Conservation (phyloP, 2,888 invertebrate species). For the Pristionchus entomophagus region DNA sequence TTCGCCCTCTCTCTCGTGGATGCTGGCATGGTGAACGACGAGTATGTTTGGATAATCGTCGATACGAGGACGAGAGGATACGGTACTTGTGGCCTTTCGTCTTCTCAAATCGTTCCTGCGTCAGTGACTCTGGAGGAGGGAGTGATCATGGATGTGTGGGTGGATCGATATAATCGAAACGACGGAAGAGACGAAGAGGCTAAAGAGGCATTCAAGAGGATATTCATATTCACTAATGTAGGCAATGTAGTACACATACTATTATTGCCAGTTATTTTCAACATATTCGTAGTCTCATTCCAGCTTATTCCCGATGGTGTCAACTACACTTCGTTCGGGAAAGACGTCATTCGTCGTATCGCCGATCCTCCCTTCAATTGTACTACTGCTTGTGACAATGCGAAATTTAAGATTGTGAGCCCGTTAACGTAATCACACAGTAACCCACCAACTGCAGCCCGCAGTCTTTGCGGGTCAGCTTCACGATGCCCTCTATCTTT, state of each 20-base stretch:
- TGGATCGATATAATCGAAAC: background rate
- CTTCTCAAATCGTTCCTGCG: background rate
- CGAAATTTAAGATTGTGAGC: background rate
- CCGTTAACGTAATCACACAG: background rate
- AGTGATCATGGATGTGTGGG: slow-evolving; percentile 12
- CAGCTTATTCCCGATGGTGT: slow-evolving; percentile 7
- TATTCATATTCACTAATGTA: slow-evolving; percentile 55
- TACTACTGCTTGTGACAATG: background rate
- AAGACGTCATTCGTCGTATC: slow-evolving; percentile 32
- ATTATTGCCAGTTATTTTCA: background rate
- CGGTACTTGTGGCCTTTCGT: slow-evolving; percentile 38
- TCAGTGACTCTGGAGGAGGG: background rate
- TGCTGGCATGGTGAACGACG: slow-evolving; percentile 60
- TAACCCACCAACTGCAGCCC: background rate
- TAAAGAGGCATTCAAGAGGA: slow-evolving; percentile 56
- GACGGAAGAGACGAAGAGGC: slow-evolving; percentile 67
- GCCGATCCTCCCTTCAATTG: slow-evolving; percentile 37
- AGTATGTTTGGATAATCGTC: slow-evolving; percentile 67
- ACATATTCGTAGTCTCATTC: background rate
- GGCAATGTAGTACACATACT: too few relatives aligned
- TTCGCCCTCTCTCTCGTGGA: slow-evolving; percentile 57
- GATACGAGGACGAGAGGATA: slow-evolving; percentile 59
- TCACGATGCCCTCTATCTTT: slow-evolving; percentile 60
- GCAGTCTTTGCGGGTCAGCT: slow-evolving; percentile 58
- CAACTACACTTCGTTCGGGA: slow-evolving; percentile 10